Conservation (phyloP, 2,113 vertebrate species). For the Bubo blakistoni region DNA sequence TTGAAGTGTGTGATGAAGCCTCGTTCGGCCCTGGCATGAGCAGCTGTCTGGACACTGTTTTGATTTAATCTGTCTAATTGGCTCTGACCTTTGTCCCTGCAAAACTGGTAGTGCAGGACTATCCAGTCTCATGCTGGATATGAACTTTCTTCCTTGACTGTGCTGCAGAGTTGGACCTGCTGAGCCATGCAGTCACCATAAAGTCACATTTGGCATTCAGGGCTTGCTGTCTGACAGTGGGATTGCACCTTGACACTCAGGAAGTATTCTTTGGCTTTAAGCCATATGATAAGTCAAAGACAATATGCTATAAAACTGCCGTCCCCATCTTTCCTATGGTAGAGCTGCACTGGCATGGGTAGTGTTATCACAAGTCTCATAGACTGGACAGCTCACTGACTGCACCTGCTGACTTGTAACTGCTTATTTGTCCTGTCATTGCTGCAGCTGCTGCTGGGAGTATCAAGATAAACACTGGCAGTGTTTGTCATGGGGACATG, state of each 20-base stretch:
- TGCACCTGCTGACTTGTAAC: not conserved
- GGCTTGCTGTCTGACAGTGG: not conserved
- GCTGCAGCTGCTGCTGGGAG: not conserved
- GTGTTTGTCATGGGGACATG: not conserved
- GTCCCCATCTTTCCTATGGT: not conserved
- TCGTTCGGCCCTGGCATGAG: not conserved
- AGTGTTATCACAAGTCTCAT: not conserved
- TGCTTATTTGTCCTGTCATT: not conserved
- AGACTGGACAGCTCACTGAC: not conserved
- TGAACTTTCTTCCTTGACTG: not conserved
- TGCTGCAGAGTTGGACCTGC: not conserved
- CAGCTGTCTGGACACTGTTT: not conserved
- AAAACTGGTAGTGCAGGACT: not conserved
- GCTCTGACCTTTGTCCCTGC: not conserved
- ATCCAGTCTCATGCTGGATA: not conserved
- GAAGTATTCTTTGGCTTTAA: not conserved
- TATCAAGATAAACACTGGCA: not conserved
- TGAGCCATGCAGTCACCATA: not conserved
- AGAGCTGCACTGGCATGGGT: not conserved
- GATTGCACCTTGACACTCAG: not conserved
- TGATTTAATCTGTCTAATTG: not conserved
- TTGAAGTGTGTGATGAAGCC: not conserved
- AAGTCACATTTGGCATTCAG: not conserved
- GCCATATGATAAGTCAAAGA: not conserved
- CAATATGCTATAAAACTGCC: not conserved